These are phyloP conservation scores for Bothrops jararaca DNA, from an alignment of 2,113 vertebrate species.

Conservation along the genomic window DNA sequence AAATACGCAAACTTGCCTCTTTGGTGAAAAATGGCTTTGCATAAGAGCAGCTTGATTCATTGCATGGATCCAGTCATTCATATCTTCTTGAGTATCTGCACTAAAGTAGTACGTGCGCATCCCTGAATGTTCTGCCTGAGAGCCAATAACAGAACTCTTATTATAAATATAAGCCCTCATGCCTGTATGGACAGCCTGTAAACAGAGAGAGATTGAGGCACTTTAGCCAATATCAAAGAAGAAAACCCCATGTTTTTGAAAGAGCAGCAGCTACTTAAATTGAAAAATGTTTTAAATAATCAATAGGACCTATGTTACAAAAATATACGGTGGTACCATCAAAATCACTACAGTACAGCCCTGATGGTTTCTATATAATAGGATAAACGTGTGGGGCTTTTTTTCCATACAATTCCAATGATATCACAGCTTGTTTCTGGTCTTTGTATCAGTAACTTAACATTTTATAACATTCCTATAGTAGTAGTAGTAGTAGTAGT, in stretches of 20 bases:
- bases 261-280: not conserved
- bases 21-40: constrained; percentile 82
- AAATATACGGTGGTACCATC: not conserved
- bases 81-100: constrained; percentile 95
- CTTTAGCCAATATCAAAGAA: not conserved
- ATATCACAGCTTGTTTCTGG: not conserved
- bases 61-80: constrained; percentile 93
- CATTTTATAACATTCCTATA: not conserved
- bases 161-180: constrained; percentile 95
- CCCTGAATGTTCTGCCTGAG: constrained; percentile 89
- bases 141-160: constrained; percentile 87
- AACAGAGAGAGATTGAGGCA: not conserved
- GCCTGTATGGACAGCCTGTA: constrained; percentile 90
- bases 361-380: not conserved
- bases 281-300: not conserved
- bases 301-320: not conserved
- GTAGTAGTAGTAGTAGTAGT: too few relatives aligned
- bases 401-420: not conserved
- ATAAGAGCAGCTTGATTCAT: constrained; percentile 97
- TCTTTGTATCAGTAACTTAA: constrained; percentile 14
- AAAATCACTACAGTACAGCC: not conserved
- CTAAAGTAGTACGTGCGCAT: constrained; percentile 99
- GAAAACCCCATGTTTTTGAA: not conserved
- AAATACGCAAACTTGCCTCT: constrained; percentile 77
- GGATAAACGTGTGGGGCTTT: not conserved